These are phyloP conservation scores for Agrilus biguttatus DNA, from an alignment of 2,888 invertebrate genomes.

Conservation along the genomic window DNA sequence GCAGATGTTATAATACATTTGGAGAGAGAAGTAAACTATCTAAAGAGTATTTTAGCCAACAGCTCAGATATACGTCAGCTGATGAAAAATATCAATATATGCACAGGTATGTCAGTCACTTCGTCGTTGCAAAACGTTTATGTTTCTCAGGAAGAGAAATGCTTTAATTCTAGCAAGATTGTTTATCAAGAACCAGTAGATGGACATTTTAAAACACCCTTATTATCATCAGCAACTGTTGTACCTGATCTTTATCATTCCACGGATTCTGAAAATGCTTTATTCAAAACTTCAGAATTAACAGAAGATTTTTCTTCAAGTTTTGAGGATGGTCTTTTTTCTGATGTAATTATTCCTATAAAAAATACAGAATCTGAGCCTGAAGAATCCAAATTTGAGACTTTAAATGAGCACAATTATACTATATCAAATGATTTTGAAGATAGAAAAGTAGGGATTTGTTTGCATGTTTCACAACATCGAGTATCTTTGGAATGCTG, in stretches of 20 bases:
- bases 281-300: too few relatives aligned
- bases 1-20: slow-evolving; percentile 32
- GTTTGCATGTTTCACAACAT: slow-evolving; percentile 40
- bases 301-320: too few relatives aligned
- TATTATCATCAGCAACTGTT: too few relatives aligned
- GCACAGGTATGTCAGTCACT: slow-evolving; percentile 26
- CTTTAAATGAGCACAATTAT: slow-evolving; percentile 21
- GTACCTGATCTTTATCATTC: too few relatives aligned
- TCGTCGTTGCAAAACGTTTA: slow-evolving; percentile 17
- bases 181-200: too few relatives aligned
- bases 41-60: slow-evolving; percentile 39
- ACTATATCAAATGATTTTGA: slow-evolving; percentile 9
- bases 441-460: slow-evolving; percentile 35
- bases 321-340: too few relatives aligned
- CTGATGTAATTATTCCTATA: too few relatives aligned
- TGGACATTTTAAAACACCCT: too few relatives aligned
- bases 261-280: too few relatives aligned
- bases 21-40: slow-evolving; percentile 37
- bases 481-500: slow-evolving; percentile 44
- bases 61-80: slow-evolving; percentile 36
- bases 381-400: background rate
- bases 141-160: slow-evolving; percentile 9
- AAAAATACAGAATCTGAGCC: background rate
- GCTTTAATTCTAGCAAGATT: slow-evolving; percentile 10
- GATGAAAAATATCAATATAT: slow-evolving; percentile 31